Evolutionary conservation across 2,888 invertebrate species (phyloP), one percentile per base, ranked within the genome.

Genomic region (Caenorhabditis auriculariae): DNA sequence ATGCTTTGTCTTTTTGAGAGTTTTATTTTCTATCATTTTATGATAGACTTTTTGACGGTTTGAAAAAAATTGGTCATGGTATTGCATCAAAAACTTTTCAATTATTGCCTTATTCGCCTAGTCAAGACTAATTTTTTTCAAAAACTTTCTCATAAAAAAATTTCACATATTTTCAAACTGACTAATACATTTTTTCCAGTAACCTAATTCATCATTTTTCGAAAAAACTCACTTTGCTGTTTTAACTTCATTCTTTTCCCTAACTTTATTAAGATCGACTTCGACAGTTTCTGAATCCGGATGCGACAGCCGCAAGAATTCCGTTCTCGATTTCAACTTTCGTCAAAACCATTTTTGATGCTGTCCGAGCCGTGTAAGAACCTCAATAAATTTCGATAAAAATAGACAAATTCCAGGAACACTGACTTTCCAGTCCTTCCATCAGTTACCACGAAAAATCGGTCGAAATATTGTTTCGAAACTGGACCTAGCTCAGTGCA

Each of bases 371-470:
- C 0, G 66, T 66, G 51, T 64, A 51, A n/a, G 51, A 66, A 62
- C 26, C 60, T 60, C n/a, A n/a, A n/a, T n/a, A 37, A 6, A 42
- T 6, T 24, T 9, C 4, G 12, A 5, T 3, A 28, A 23, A 32
- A 23, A 4, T 9, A 48, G 2, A 27, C 23, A 17, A n/a, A n/a
- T 17, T 41, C n/a, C 42, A 41, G 17, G n/a, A 41, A 41, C 15
- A 38, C 51, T 21, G 19, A 66, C 45, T 66, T 60, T 45, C 70
- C 70, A 12, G 53, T 55, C 7, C 60, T 45, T 39, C 66, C 68
- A 38, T 76, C 60, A 27, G 74, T 61, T 6, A 76, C 64, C 26
- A 76, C 48, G 24, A 76, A 76, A 43, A 67, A 56, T 6, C 76
- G 66, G 54, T 76, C 76, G 3, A 52, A 41, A 45, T 66, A 56